Conservation (phyloP, 2,113 vertebrate genomes). For the Patagioenas fasciata region DNA sequence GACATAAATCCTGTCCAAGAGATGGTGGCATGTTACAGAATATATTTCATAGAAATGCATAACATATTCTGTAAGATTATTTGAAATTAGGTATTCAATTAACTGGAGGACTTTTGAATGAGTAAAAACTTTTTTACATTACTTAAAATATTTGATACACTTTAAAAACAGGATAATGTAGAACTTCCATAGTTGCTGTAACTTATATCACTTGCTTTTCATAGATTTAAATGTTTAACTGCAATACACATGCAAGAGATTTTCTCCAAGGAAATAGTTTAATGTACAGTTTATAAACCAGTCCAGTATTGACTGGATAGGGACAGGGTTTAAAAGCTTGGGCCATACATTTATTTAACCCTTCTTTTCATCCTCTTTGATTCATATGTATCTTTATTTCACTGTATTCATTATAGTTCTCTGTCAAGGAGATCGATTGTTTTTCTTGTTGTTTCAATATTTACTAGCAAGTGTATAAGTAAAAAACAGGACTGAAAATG, state of each 20-base stretch:
- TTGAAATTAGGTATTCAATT: not conserved
- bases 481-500: not conserved
- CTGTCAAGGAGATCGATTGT: not conserved
- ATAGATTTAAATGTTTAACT: not conserved
- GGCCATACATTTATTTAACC: rapidly evolving
- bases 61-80: not conserved
- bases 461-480: not conserved
- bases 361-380: not conserved
- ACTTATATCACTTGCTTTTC: not conserved
- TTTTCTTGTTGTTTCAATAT: not conserved
- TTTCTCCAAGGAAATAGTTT: not conserved
- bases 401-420: not conserved
- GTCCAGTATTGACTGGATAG: not conserved
- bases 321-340: rapidly evolving
- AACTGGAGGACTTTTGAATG: not conserved
- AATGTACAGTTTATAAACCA: not conserved
- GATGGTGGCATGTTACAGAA: not conserved
- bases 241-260: rapidly evolving
- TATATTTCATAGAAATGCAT: not conserved
- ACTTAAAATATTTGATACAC: not conserved
- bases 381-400: not conserved
- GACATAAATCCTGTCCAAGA: not conserved
- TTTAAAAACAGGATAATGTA: not conserved
- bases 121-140: not conserved
- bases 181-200: not conserved